Base-by-base conservation (phyloP, 2,888 invertebrate species). In the Drosophila affinis region DNA sequence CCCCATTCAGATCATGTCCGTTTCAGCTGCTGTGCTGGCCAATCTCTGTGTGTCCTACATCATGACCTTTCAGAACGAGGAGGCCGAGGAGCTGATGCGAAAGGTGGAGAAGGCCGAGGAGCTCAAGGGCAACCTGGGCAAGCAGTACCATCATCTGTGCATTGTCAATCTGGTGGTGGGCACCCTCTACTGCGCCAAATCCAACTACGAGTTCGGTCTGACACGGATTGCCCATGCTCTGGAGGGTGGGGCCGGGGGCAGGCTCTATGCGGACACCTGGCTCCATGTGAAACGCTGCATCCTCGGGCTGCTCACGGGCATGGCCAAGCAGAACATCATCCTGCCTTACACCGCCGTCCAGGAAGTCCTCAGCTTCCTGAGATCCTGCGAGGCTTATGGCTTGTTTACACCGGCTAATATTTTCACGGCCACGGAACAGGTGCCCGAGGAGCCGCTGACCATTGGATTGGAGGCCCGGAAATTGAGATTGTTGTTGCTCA, bases 91-190 rank as follows among this genome's bases (percentile, higher is more conserved):
- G 89, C 93, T 99, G 62, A 99, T 99, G 98, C 94, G 98, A 59
- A 98, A 98, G 93, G 98, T 99, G 78, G 99, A 99, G 91, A 97
- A 98, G 82, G 99, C 99, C 90, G 99, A 99, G 91, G 99, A 99
- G 89, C 95, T 96, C 74, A 94, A 98, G 84, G 96, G 97, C 68
- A 97, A 97, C 88, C 81, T 87, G 78, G 97, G 98, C 90, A 97
- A 98, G 0, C 97, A 98, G 53, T 97, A 97, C 91, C 98, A 99
- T 92, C 99, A 99, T 91, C 93, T 99, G 58, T 99, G 99, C 91
- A 99, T 99, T 75, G 98, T 99, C 3, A 99, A 99, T 92, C 94
- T 99, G 58, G 99, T 99, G 0, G 99, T 99, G 76, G 99, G 99
- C 14, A 99, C 99, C 0, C 93, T 99, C 45, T 99, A 99, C 91